Percentiles rank a stretch among this genome's conserved stretches.
phyloP scores from a whole-genome alignment of 2,113 vertebrate species.

The Odontophorus gujanensis region DNA sequence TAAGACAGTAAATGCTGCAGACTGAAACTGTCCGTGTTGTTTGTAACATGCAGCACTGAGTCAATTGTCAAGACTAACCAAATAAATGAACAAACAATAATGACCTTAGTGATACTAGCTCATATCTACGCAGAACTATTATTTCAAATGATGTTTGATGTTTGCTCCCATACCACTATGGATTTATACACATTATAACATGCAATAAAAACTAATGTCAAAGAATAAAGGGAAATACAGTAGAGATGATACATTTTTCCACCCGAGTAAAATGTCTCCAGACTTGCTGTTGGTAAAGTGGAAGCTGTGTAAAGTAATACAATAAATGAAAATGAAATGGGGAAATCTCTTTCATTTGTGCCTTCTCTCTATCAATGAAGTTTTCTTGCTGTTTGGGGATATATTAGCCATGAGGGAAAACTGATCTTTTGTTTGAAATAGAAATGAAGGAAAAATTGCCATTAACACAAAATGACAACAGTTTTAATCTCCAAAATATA shows the following conservation, averaged over 20 bases:
- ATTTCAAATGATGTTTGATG: conserved; percentile 1
- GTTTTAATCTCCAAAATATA: conserved; percentile 51
- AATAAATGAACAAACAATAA: conserved; percentile 41
- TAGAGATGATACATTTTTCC: background rate
- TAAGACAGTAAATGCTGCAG: background rate
- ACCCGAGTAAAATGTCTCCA: background rate
- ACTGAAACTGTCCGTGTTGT: background rate
- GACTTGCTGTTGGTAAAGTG: background rate
- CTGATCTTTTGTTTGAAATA: conserved; percentile 14
- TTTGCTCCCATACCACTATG: background rate
- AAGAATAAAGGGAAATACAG: background rate
- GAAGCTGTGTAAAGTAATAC: background rate
- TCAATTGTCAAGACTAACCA: background rate
- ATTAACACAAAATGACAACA: conserved; percentile 3
- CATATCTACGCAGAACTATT: conserved; percentile 9
- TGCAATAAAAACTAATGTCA: conserved; percentile 1
- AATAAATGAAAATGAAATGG: conserved; percentile 35
- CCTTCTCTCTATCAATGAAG: background rate
- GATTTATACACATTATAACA: conserved; percentile 5
- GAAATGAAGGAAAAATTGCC: conserved; percentile 25
- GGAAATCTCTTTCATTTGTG: background rate
- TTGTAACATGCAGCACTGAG: background rate
- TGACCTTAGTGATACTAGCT: background rate
- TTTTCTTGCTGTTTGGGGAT: background rate
- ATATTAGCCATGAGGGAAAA: conserved; percentile 16